Conservation (phyloP, 1,140 invertebrate genomes). For the Diachasma alloeum region DNA sequence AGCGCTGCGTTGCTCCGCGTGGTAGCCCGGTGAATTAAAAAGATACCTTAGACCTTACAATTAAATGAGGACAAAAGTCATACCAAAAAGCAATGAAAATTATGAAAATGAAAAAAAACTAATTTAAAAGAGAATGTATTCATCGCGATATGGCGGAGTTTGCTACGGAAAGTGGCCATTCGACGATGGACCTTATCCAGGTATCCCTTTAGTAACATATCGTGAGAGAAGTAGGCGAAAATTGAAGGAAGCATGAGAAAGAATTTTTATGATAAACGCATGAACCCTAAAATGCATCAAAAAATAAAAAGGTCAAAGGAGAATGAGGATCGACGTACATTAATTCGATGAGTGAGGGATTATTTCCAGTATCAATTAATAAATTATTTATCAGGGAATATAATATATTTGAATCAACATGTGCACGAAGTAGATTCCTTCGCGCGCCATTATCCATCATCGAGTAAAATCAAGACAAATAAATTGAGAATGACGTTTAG, state of each 20-base stretch:
- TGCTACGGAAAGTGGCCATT: slow-evolving; percentile 24
- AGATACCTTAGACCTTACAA: slow-evolving; percentile 45
- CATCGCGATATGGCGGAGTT: slow-evolving; percentile 8
- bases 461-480: neutral
- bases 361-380: slow-evolving; percentile 20
- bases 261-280: neutral
- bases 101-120: neutral
- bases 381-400: slow-evolving; percentile 23
- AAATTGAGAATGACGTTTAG: neutral
- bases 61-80: slow-evolving; percentile 2
- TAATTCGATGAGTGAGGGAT: slow-evolving; percentile 19
- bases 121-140: neutral
- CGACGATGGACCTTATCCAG: slow-evolving; percentile 43
- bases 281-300: neutral
- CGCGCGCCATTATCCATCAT: neutral
- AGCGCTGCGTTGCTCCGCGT: slow-evolving; percentile 50
- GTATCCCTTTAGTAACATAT: slow-evolving; percentile 48
- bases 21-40: slow-evolving; percentile 45
- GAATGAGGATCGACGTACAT: neutral
- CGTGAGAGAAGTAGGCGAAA: slow-evolving; percentile 13
- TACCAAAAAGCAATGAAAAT: slow-evolving; percentile 12
- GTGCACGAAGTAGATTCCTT: slow-evolving; percentile 14
- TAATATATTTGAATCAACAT: neutral
- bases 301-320: neutral
- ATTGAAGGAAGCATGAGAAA: neutral